A percentile compares a stretch with the other conserved stretches of the same genome.
phyloP scores from a whole-genome alignment of 2,113 vertebrate species.

The Pituophis catenifer region DNA sequence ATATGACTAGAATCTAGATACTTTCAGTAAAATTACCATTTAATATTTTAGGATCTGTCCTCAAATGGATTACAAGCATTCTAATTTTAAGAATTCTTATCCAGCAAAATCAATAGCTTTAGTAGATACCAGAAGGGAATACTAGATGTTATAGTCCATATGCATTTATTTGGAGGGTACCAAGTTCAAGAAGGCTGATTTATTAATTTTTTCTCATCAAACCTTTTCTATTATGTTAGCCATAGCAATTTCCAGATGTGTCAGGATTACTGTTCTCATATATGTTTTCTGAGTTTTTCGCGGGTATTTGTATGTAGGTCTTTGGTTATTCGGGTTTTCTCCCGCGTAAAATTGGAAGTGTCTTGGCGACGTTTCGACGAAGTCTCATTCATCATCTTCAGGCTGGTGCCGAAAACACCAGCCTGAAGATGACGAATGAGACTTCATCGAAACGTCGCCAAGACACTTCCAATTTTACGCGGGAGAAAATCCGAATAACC shows the following conservation, averaged over 20 bases:
- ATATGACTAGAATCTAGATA: neutral
- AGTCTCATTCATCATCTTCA: too few relatives aligned
- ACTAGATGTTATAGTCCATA: neutral
- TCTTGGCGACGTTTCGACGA: too few relatives aligned
- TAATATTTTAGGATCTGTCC: neutral
- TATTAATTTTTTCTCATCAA: neutral
- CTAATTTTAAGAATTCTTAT: neutral
- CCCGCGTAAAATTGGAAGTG: too few relatives aligned
- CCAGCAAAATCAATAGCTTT: neutral
- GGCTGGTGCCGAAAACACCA: too few relatives aligned
- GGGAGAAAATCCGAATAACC: too few relatives aligned
- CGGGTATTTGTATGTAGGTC: too few relatives aligned
- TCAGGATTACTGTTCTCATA: neutral
- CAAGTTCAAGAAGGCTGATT: neutral
- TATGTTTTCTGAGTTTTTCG: too few relatives aligned
- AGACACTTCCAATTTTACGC: too few relatives aligned
- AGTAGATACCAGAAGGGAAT: neutral
- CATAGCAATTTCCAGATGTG: conserved; percentile 11
- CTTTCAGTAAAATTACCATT: neutral
- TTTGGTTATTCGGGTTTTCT: too few relatives aligned
- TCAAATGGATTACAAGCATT: neutral
- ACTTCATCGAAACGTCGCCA: too few relatives aligned
- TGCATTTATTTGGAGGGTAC: neutral
- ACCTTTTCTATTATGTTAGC: conserved; percentile 34
- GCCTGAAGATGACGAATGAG: too few relatives aligned